A percentile compares a stretch with the other conserved stretches of the same genome.
phyloP scores from a whole-genome alignment of 2,797 vertebrate species.

The Tragopan temminckii region DNA sequence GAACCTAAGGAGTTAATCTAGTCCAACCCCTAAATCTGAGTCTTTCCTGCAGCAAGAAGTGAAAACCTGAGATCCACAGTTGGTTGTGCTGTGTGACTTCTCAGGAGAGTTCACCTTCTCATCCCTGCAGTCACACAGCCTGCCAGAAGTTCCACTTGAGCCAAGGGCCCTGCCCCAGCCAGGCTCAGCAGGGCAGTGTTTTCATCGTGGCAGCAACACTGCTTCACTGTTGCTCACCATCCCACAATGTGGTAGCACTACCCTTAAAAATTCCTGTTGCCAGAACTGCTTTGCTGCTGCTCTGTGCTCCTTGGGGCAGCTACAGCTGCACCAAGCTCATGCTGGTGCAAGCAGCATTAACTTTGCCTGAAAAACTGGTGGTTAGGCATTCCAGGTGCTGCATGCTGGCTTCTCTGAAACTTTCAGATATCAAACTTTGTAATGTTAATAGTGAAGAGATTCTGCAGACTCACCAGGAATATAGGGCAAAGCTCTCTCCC shows the following conservation, averaged over 20 bases:
- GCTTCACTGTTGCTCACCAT: neutral
- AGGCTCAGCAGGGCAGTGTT: neutral
- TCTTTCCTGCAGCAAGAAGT: neutral
- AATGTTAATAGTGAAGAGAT: constrained; percentile 2
- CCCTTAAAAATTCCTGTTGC: neutral
- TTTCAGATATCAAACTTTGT: neutral
- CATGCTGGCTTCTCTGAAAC: neutral
- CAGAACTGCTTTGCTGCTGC: neutral
- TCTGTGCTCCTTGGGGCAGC: neutral
- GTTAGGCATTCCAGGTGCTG: neutral
- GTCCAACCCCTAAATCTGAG: neutral
- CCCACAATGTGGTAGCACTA: neutral
- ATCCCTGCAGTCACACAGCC: neutral
- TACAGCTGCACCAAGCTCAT: neutral
- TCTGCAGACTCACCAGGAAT: constrained; percentile 43
- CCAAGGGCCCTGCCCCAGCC: neutral
- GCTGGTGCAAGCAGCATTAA: constrained; percentile 12
- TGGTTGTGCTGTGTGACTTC: rapidly evolving
- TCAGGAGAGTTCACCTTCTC: neutral
- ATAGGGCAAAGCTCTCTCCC: constrained; percentile 24
- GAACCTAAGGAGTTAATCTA: too few species aligned
- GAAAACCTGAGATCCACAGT: rapidly evolving
- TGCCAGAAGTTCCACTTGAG: neutral
- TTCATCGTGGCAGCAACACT: neutral
- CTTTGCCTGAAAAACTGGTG: neutral